Evolutionary conservation across 2,888 invertebrate genomes (phyloP), one percentile per base, ranked within the genome.

Genomic region (Cheilosia vernalis): DNA sequence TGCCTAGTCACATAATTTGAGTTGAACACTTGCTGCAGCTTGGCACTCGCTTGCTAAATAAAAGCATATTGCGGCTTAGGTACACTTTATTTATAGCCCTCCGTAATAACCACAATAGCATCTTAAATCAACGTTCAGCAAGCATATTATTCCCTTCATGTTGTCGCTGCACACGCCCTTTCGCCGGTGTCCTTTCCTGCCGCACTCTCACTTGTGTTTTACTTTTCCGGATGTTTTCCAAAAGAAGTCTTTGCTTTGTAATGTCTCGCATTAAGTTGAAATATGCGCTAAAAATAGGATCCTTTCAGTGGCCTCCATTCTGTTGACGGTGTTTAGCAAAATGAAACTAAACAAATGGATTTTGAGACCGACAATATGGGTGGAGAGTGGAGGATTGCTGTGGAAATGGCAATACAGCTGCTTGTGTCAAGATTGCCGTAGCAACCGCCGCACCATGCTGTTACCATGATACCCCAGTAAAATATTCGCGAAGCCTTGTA

Each of bases 251-350:
- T 37, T 49, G 53, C 2, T 27, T 40, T 53, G 40, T 27, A 53
- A 66, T 40, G 53, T 27, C 27, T 42, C 53, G 61, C n/a, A 61
- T 61, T 51, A 53, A 61, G 42, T 44, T 61, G 27, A 73, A 53
- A 53, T 63, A 63, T 73, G 27, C 30, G 72, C 53, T 61, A 53
- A 73, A 73, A 63, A 73, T 73, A 73, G 72, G 30, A 73, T 73
- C 44, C 44, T 40, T 42, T 3, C 19, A 13, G n/a, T 27, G 6
- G 10, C 15, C 51, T 72, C 40, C 60, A 53, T 30, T 55, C 19
- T 7, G 19, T 30, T 10, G 55, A 44, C 2, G 56, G 17, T 63
- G 42, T 30, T 72, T 7, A 33, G 44, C 33, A 73, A 73, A 73
- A 63, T 63, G 53, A 73, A 60, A 51, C 72, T 61, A 61, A 73